Conservation (phyloP, 2,797 vertebrate genomes). For the Eleutherodactylus coqui region DNA sequence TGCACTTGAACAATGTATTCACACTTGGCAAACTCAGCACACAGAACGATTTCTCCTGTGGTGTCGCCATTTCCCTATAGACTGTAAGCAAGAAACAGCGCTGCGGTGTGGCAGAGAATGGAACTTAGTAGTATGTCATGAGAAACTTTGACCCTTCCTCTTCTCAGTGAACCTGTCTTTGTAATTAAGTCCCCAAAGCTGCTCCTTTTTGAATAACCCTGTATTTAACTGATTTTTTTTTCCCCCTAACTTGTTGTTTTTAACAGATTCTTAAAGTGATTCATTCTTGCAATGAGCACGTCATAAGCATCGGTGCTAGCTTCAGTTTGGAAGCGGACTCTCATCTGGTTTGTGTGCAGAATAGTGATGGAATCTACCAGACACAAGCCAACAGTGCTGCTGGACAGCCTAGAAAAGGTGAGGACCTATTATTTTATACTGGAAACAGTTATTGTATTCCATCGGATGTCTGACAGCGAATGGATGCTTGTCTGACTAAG, state of each 20-base stretch:
- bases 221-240: no score
- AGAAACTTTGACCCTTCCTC: no score
- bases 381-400: conserved; percentile 88
- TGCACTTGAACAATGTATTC: no score
- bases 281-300: conserved; percentile 89
- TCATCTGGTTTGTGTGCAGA: conserved; percentile 92
- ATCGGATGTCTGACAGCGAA: not conserved
- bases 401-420: conserved; percentile 87
- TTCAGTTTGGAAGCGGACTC: conserved; percentile 91
- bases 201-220: no score
- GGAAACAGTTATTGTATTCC: not conserved
- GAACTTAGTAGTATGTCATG: no score
- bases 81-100: no score
- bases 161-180: no score
- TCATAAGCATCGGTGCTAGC: conserved; percentile 90
- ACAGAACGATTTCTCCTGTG: no score
- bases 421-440: conserved; percentile 5
- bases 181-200: no score
- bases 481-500: not conserved
- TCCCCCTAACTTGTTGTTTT: conserved; percentile 44
- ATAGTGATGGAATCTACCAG: conserved; percentile 86
- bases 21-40: no score
- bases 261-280: conserved; percentile 91
- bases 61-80: no score
- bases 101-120: no score